Evolutionary conservation across 2,797 vertebrate genomes (phyloP).

Genomic region (Amphiprion clarkii): DNA sequence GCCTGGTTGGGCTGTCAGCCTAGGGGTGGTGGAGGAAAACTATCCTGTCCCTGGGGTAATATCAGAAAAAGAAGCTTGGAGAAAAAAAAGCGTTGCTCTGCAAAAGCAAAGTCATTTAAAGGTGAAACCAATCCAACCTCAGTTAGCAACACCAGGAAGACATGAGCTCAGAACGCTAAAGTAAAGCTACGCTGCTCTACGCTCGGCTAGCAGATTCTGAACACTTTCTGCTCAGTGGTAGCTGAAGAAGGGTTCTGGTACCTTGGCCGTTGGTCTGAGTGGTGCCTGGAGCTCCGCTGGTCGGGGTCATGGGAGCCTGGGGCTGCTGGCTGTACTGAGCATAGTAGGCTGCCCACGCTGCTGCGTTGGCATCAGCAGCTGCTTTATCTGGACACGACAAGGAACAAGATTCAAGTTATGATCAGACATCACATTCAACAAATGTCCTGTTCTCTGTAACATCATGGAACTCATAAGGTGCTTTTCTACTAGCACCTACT

Average conservation of each 20-base stretch:
- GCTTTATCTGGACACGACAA: conserved; percentile 90
- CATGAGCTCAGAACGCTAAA: conserved; percentile 36
- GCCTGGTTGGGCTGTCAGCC: conserved; percentile 71
- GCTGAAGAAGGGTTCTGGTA: conserved; percentile 68
- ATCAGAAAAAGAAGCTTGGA: conserved; percentile 13
- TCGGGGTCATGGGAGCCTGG: conserved; percentile 95
- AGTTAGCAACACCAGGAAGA: conserved; percentile 45
- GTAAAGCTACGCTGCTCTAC: conserved; percentile 64
- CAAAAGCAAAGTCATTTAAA: conserved; percentile 53
- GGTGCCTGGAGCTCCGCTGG: conserved; percentile 91
- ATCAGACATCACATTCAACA: no score
- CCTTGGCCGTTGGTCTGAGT: conserved; percentile 97
- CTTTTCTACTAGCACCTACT: no score
- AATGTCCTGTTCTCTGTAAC: not conserved
- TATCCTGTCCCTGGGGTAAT: conserved; percentile 66
- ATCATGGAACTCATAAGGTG: no score
- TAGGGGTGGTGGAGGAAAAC: conserved; percentile 61
- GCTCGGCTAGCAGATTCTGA: conserved; percentile 1
- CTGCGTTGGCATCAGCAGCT: conserved; percentile 97
- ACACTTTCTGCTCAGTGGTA: not conserved
- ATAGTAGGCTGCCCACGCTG: conserved; percentile 99
- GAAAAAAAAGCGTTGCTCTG: conserved; percentile 35
- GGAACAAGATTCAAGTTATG: not conserved
- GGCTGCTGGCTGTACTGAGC: conserved; percentile 99
- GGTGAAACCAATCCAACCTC: conserved; percentile 45